A percentile compares a stretch with the other conserved stretches of the same genome.
Evolutionary conservation across 2,797 vertebrate species (phyloP).

Genomic region (Poliocrania exsul): DNA sequence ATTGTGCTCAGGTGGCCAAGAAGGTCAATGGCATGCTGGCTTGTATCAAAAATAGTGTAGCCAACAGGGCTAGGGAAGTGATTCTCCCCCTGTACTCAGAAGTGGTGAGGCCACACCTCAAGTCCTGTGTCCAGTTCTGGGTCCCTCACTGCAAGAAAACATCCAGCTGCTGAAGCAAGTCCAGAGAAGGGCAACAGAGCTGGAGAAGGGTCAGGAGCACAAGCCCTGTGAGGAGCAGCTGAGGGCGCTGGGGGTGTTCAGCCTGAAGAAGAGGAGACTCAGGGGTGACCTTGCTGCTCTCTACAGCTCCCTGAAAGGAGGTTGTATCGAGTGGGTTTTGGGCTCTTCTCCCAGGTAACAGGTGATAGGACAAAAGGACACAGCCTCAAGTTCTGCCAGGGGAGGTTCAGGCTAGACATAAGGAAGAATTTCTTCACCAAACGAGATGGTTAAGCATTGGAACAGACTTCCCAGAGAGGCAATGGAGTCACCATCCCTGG

Average conservation of each 20-base stretch:
- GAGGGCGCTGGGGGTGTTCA: background rate
- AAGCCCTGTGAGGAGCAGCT: background rate
- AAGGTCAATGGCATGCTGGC: background rate
- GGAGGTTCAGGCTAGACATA: background rate
- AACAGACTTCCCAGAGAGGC: background rate
- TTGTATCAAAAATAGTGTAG: too few species aligned
- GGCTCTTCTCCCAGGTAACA: background rate
- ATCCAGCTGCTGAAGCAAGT: accelerated
- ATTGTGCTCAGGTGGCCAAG: background rate
- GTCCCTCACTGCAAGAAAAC: too few species aligned
- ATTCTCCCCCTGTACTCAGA: accelerated
- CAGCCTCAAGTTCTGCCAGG: background rate
- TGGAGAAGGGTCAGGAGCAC: background rate
- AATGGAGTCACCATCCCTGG: background rate
- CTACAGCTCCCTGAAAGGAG: background rate
- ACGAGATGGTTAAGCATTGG: background rate
- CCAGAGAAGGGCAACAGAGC: background rate
- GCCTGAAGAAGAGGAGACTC: background rate
- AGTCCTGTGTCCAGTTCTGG: background rate
- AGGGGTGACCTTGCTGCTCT: background rate
- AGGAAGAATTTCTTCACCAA: background rate
- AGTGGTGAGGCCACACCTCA: accelerated
- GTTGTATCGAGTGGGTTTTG: background rate
- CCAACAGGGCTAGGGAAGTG: background rate
- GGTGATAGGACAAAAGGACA: background rate